Base-by-base conservation (phyloP, 2,797 vertebrate species). In the Phoxinus dragarum region DNA sequence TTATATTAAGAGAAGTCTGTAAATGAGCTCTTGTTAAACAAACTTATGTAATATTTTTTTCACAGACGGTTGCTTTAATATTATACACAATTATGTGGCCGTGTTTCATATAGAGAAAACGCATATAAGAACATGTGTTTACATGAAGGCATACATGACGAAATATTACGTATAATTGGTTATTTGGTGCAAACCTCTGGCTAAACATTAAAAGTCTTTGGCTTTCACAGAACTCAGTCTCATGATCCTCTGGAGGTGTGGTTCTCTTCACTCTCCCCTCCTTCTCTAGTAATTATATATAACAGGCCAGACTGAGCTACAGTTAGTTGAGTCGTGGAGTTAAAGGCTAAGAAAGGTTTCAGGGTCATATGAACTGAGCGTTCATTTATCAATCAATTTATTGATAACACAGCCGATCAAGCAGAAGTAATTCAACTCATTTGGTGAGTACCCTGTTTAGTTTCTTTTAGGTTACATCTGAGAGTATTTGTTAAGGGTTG, bases 171-270 rank as follows among this genome's bases (percentile, higher is more conserved):
- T 88, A 81, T 89, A 92, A 93, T 91, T 93, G 88, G 78, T 81
- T 38, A 73, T 82, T 88, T 86, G 71, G 38, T 86, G 90, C 88
- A 92, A 83, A 79, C 23, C 89, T 91, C 88, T 88, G 36, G 92
- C 84, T 93, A 93, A 94, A 94, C 89, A 94, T 95, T 94, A 94
- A 84, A 86, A 59, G 67, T 76, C 36, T 68, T 73, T 64, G 72
- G 34, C 31, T 59, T 69, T 80, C 36, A 52, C 36, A 67, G 78
- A 90, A 72, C 81, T 86, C 17, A 89, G 90, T 94, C 93, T 81
- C 93, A 92, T 95, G 94, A 94, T 92, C 73, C 69, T 69, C 40
- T 82, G 90, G 81, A 82, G 88, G 93, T 91, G 93, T 92, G 93
- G 90, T 47, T 68, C 47, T 84, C 47, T 49, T n/a, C 23, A 31